Evolutionary conservation across 2,888 invertebrate genomes (phyloP).

Genomic region (Tenthredo distinguenda): DNA sequence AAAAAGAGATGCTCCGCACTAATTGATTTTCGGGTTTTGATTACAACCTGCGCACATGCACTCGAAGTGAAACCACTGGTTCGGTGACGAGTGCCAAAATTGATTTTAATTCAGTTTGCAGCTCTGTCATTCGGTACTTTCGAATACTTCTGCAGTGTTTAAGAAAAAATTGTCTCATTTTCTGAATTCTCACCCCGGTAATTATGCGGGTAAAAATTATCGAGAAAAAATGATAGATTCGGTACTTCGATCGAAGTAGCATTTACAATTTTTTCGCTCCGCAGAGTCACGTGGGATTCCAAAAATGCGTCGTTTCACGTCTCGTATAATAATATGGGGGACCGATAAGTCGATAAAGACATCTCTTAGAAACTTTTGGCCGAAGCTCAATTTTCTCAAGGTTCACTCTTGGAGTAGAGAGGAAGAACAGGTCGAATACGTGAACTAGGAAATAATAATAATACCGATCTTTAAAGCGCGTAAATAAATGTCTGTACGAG

Average conservation of each 20-base stretch:
- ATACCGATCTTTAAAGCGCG: not conserved
- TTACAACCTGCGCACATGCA: not conserved
- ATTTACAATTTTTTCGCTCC: no score
- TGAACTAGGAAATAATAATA: no score
- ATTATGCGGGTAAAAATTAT: not conserved
- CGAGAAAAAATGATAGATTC: not conserved
- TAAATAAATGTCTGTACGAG: not conserved
- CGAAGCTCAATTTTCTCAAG: not conserved
- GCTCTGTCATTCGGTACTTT: not conserved
- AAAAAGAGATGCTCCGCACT: not conserved
- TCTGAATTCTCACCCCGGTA: not conserved
- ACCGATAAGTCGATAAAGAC: not conserved
- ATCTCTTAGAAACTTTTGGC: not conserved
- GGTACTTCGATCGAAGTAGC: not conserved
- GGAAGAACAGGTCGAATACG: not conserved
- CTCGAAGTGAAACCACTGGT: not conserved
- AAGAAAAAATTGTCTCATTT: not conserved
- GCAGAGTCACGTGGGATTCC: not conserved
- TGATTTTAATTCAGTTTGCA: not conserved
- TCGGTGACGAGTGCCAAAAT: conserved; percentile 6
- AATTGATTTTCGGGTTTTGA: conserved; percentile 21
- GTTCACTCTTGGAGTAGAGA: not conserved
- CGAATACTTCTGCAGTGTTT: not conserved
- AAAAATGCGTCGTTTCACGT: not conserved
- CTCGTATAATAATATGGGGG: not conserved